Evolutionary conservation across 23 tunicate genomes (phyloP).

Genomic region (Styela clava): DNA sequence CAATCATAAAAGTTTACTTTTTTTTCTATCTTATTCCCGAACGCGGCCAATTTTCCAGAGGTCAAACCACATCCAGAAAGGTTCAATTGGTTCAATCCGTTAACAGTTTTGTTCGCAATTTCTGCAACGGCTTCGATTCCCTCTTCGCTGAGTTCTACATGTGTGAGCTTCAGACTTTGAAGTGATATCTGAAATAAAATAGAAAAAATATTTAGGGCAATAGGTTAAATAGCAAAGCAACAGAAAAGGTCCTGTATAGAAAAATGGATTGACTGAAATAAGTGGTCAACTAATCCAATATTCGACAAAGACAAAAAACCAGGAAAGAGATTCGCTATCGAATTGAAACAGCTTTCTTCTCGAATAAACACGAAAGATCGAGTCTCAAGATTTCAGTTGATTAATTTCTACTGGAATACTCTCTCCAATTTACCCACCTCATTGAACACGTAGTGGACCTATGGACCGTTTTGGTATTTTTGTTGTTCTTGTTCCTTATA

Average conservation of each 20-base stretch:
- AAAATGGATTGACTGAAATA: background rate
- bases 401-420: too few relatives aligned
- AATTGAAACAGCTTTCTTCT: too few relatives aligned
- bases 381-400: too few relatives aligned
- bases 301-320: too few relatives aligned
- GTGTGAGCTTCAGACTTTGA: background rate
- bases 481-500: too few relatives aligned
- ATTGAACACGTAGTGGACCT: too few relatives aligned
- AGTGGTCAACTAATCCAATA: background rate
- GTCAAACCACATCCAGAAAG: background rate
- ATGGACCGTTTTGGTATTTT: too few relatives aligned
- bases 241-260: too few relatives aligned
- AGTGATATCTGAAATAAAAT: background rate
- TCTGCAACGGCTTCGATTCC: background rate
- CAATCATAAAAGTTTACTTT: background rate
- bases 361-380: too few relatives aligned
- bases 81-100: background rate
- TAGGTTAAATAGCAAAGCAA: too few relatives aligned
- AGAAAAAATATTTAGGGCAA: background rate
- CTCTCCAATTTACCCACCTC: too few relatives aligned
- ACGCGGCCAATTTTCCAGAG: background rate
- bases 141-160: background rate
- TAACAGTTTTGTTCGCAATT: background rate
- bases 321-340: too few relatives aligned
- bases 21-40: background rate